Evolutionary conservation across 2,113 vertebrate genomes (phyloP).

Genomic region (Marcusenius ussheri): DNA sequence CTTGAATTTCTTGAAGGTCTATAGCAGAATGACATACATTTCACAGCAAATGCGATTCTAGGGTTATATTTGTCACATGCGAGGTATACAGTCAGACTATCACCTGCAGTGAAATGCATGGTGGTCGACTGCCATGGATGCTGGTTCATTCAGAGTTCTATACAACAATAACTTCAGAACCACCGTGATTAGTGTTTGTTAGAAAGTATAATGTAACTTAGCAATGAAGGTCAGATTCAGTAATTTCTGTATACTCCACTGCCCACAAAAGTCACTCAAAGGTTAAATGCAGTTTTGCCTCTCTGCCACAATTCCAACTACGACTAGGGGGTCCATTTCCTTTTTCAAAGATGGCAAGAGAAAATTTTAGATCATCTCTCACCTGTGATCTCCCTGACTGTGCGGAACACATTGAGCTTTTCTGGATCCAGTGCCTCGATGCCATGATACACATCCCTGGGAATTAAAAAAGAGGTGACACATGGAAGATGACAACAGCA

Average conservation of each 20-base stretch:
- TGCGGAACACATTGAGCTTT: slow-evolving; percentile 91
- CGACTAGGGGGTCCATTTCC: not conserved
- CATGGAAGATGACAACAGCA: not conserved
- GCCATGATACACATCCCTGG: slow-evolving; percentile 88
- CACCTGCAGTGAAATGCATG: not conserved
- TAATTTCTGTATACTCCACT: not conserved
- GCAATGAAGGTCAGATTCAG: not conserved
- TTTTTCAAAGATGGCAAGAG: not conserved
- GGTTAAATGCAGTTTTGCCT: not conserved
- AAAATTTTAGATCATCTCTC: slow-evolving; percentile 30
- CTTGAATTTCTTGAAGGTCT: not conserved
- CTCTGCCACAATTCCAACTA: not conserved
- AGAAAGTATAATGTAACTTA: not conserved
- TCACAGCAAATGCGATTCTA: not conserved
- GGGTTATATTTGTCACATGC: not conserved
- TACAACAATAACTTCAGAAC: not conserved
- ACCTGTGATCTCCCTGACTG: slow-evolving; percentile 96
- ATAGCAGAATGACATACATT: not conserved
- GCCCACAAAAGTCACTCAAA: not conserved
- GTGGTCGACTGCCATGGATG: not conserved
- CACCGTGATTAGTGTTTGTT: not conserved
- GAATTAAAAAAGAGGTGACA: not conserved
- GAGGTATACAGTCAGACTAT: not conserved
- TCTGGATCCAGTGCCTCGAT: slow-evolving; percentile 91
- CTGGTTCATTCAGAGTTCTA: not conserved